phyloP scores from a whole-genome alignment of 2,888 invertebrate species.

The Drosophila colorata region DNA sequence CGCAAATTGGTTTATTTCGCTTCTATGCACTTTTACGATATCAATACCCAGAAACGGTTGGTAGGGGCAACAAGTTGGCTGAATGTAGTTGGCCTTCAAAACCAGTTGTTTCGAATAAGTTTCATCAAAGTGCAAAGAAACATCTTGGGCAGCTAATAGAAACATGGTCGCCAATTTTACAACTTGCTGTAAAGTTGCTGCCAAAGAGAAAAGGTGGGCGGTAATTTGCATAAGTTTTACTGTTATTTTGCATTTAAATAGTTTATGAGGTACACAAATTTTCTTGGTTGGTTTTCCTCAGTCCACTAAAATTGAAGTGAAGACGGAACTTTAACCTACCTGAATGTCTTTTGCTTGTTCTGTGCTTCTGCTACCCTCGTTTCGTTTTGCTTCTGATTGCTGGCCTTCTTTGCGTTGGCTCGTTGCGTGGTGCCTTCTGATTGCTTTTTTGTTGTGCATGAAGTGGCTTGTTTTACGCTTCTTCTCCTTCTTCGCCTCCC shows the following conservation, averaged over 20 bases:
- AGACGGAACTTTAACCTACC: not conserved
- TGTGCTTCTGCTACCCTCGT: not conserved
- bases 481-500: slow-evolving; percentile 10
- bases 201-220: not conserved
- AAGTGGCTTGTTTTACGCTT: slow-evolving; percentile 53
- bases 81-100: not conserved
- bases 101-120: not conserved
- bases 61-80: slow-evolving; percentile 3
- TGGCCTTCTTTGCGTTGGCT: slow-evolving; percentile 27
- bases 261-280: not conserved
- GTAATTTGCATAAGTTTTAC: slow-evolving; percentile 10
- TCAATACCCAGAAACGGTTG: not conserved
- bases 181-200: not conserved
- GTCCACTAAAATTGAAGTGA: not conserved
- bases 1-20: not conserved
- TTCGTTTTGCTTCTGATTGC: not conserved
- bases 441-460: slow-evolving; percentile 50
- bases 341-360: not conserved
- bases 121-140: slow-evolving; percentile 4
- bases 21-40: not conserved
- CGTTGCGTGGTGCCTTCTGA: slow-evolving; percentile 31
- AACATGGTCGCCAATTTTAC: not conserved
- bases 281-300: not conserved
- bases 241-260: slow-evolving; percentile 14
- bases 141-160: not conserved